Evolutionary conservation across 2,797 vertebrate genomes (phyloP).

Genomic region (Pempheris klunzingeri): DNA sequence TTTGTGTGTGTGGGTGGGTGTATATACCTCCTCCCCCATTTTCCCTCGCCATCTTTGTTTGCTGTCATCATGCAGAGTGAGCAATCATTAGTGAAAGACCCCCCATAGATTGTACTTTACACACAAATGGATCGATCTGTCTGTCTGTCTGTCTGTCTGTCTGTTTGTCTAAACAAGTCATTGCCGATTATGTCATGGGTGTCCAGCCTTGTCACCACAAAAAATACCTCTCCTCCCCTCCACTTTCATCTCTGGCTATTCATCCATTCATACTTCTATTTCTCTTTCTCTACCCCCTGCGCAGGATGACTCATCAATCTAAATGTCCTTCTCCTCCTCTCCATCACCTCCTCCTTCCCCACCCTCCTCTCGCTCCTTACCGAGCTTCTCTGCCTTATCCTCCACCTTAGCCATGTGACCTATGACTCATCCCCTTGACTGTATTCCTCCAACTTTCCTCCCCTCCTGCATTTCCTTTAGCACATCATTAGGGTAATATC

Average conservation of each 20-base stretch:
- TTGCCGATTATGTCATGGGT: background rate
- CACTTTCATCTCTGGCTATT: constrained; percentile 50
- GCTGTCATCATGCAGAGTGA: constrained; percentile 34
- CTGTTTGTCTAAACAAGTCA: constrained; percentile 2
- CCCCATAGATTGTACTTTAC: constrained; percentile 30
- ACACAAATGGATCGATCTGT: constrained; percentile 29
- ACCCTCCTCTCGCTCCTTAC: constrained; percentile 30
- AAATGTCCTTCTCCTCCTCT: constrained; percentile 50
- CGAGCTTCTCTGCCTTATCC: constrained; percentile 41
- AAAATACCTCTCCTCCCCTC: constrained; percentile 41
- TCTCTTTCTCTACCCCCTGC: constrained; percentile 17
- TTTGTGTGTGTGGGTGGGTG: background rate
- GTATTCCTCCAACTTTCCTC: constrained; percentile 39
- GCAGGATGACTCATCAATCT: constrained; percentile 73
- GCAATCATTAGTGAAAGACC: constrained; percentile 36
- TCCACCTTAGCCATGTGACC: constrained; percentile 35
- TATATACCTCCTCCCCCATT: background rate
- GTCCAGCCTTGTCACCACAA: constrained; percentile 40
- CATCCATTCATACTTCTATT: constrained; percentile 52
- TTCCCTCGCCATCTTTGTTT: constrained; percentile 43
- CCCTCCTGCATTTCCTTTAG: constrained; percentile 31
- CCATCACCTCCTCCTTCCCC: constrained; percentile 33
- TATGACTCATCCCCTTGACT: constrained; percentile 62
- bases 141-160: constrained; percentile 3
- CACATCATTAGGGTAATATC: constrained; percentile 52